Percentiles rank a stretch among this genome's conserved stretches.
Evolutionary conservation across 2,113 vertebrate genomes (phyloP).

Genomic region (Myotis brandtii): DNA sequence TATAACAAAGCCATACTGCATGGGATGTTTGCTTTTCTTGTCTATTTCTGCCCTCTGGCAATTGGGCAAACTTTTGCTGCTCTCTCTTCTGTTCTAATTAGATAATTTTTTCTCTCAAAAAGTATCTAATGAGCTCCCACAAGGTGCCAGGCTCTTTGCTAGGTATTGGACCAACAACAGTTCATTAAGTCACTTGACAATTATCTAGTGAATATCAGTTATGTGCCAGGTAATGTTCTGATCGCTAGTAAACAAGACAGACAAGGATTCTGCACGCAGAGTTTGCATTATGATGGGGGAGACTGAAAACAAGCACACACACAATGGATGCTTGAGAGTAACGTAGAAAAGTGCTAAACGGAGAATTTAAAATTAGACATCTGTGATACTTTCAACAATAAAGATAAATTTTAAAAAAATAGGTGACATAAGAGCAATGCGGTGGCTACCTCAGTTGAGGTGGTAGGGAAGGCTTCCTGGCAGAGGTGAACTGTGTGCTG

Average conservation of each 20-base stretch:
- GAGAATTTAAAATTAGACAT: background rate
- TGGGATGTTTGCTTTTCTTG: background rate
- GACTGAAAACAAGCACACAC: background rate
- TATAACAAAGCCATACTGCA: background rate
- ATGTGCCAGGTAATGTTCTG: background rate
- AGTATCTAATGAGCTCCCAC: background rate
- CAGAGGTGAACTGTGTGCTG: background rate
- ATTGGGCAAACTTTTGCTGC: no score
- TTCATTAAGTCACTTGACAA: background rate
- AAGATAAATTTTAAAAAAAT: no score
- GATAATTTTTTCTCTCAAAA: background rate
- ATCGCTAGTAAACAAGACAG: background rate
- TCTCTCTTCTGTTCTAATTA: background rate
- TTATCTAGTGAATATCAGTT: background rate
- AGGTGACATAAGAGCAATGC: background rate
- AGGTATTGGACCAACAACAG: background rate
- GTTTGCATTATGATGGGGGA: background rate
- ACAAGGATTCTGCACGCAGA: background rate
- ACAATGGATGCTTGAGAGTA: background rate
- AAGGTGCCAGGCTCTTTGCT: background rate
- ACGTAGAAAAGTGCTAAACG: background rate
- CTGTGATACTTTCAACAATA: no score
- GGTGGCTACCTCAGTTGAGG: background rate
- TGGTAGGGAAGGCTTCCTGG: background rate
- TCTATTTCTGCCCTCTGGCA: background rate